Conservation (phyloP, 1,140 invertebrate species). For the Lucilia cuprina region DNA sequence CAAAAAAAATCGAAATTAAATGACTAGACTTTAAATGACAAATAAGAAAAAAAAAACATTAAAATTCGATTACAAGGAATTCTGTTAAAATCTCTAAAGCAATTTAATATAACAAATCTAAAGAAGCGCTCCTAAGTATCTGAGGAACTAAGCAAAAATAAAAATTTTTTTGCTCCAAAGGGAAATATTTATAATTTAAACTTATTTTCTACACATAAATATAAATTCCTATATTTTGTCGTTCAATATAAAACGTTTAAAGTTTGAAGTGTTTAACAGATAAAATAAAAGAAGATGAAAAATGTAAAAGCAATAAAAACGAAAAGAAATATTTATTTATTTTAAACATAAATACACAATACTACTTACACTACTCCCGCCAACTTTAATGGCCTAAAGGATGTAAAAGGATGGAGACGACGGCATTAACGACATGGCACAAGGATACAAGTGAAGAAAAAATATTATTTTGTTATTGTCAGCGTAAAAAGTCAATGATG, state of each 20-base stretch:
- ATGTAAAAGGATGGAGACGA: not conserved
- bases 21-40: not conserved
- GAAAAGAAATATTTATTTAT: not conserved
- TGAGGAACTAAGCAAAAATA: not conserved
- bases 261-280: not conserved
- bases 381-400: not conserved
- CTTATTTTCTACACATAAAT: too few species aligned
- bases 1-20: not conserved
- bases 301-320: not conserved
- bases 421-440: not conserved
- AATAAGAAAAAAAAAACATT: not conserved
- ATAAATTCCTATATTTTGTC: too few species aligned
- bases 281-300: not conserved
- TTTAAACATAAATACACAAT: not conserved
- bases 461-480: constrained; percentile 3
- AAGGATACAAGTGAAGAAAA: not conserved
- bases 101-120: not conserved
- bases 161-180: not conserved
- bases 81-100: not conserved
- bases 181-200: not conserved
- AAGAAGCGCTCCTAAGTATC: not conserved
- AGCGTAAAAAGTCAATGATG: constrained; percentile 23
- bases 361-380: not conserved
- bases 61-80: not conserved
- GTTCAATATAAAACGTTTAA: not conserved